Evolutionary conservation across 64 coral and sea anemone species (phyloP).

Genomic region (Actinia equina): DNA sequence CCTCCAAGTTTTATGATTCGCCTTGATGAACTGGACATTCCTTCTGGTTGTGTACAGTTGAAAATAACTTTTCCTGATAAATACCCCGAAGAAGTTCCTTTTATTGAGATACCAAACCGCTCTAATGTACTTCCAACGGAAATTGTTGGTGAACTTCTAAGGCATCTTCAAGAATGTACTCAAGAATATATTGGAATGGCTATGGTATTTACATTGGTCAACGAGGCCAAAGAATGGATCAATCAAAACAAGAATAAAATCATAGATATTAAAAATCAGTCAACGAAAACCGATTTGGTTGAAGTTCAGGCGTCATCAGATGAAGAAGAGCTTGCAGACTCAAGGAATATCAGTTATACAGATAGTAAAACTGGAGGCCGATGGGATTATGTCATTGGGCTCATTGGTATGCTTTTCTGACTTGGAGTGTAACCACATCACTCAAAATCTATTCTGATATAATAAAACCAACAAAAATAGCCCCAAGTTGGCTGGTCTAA

Average conservation of each 20-base stretch:
- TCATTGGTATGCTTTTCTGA: constrained; percentile 75
- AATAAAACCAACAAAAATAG: too few species aligned
- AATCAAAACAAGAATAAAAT: constrained; percentile 44
- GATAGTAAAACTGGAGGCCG: constrained; percentile 37
- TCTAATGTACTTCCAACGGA: constrained; percentile 48
- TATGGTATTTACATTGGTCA: constrained; percentile 76
- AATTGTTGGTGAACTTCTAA: constrained; percentile 43
- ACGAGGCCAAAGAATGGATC: constrained; percentile 74
- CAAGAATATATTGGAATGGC: constrained; percentile 69
- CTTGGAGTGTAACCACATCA: too few species aligned
- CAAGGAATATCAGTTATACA: background rate
- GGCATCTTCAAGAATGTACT: constrained; percentile 34
- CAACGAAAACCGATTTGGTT: background rate
- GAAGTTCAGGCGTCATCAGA: background rate
- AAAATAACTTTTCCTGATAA: constrained; percentile 58
- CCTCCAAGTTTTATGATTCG: constrained; percentile 78
- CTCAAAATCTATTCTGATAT: too few species aligned
- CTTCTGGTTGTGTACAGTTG: constrained; percentile 37
- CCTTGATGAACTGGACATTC: constrained; percentile 67
- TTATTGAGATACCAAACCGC: constrained; percentile 80
- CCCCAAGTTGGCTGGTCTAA: too few species aligned
- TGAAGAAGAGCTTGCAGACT: background rate
- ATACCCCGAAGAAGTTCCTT: constrained; percentile 70
- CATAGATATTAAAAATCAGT: background rate
- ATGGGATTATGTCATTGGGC: constrained; percentile 84